Percentiles rank a stretch among this genome's conserved stretches.
These are phyloP conservation scores for Beris morrisii DNA, from an alignment of 2,888 invertebrate genomes.

Conservation along the genomic window DNA sequence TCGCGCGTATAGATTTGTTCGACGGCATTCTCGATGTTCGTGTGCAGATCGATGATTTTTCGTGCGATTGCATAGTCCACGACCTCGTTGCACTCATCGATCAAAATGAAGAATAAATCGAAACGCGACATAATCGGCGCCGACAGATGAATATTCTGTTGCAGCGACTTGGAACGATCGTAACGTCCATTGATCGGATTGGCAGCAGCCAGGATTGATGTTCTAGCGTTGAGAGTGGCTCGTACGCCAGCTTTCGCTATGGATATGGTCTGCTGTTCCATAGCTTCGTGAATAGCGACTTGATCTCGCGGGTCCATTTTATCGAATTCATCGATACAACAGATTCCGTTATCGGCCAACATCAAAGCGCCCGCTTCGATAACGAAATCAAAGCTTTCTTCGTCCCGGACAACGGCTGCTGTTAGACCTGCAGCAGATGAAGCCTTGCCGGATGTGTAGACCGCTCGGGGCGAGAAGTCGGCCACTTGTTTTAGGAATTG, in stretches of 20 bases:
- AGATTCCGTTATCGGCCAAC: slow-evolving; percentile 98
- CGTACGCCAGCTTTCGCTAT: slow-evolving; percentile 97
- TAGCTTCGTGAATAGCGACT: slow-evolving; percentile 99
- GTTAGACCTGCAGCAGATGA: slow-evolving; percentile 97
- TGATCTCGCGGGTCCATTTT: slow-evolving; percentile 98
- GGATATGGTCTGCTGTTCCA: slow-evolving; percentile 99
- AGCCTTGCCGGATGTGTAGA: slow-evolving; percentile 98
- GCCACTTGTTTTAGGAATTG: slow-evolving; percentile 93
- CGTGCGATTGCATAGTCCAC: slow-evolving; percentile 96
- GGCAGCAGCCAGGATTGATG: slow-evolving; percentile 96
- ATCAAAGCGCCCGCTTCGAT: slow-evolving; percentile 99
- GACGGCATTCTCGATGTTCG: slow-evolving; percentile 76
- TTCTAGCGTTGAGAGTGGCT: slow-evolving; percentile 95
- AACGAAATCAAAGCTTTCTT: slow-evolving; percentile 97
- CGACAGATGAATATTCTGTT: slow-evolving; percentile 89
- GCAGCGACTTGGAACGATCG: slow-evolving; percentile 89
- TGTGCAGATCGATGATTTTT: slow-evolving; percentile 93
- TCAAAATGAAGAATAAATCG: slow-evolving; percentile 96
- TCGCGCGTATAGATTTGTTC: slow-evolving; percentile 83
- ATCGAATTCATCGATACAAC: slow-evolving; percentile 99
- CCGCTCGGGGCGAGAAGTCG: slow-evolving; percentile 93
- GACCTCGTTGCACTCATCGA: slow-evolving; percentile 95
- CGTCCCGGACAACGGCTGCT: slow-evolving; percentile 95
- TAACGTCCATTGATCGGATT: slow-evolving; percentile 98
- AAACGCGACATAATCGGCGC: slow-evolving; percentile 99